Evolutionary conservation across 2,113 vertebrate genomes (phyloP), one percentile per base, ranked within the genome.

Genomic region (Ibidorhyncha struthersii): DNA sequence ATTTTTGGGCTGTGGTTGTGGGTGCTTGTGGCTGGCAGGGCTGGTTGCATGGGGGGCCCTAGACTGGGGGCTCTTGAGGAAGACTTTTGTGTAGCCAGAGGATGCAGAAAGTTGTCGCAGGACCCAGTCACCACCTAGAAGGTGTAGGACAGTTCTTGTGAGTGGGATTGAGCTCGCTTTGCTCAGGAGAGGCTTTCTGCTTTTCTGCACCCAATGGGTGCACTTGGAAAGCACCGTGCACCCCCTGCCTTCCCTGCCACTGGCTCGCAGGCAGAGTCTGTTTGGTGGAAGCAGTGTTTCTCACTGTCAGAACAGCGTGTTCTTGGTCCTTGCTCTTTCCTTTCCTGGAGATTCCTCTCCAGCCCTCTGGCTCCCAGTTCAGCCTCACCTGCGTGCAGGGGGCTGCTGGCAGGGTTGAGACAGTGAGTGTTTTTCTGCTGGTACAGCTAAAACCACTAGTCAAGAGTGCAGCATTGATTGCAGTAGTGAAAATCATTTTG

Each of bases 241-340:
- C 21, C 8, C 40, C 18, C 17, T 19, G 12, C 26, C 26, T 27
- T 41, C 26, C 41, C 63, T 45, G 63, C 41, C 20, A 11, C 41
- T 4, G 13, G 14, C 41, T 34, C 11, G n/a, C 6, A 3, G 29
- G 23, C 34, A 7, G 53, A 18, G 16, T 52, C 15, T 2, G 14
- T 62, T 17, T 3, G 21, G 21, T 16, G 20, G 10, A 26, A 21
- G 32, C 26, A 12, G 45, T 5, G 6, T 36, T 36, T 17, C 55
- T 14, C 2, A 0, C 66, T 43, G 8, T 36, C 2, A 1, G 52
- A 34, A 40, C 9, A 23, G 38, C 3, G 0, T 4, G 14, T 22
- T 38, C 12, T 47, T 10, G 1, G 1, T 12, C 27, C 47, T 9
- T 5, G 5, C 38, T 22, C 30, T 14, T n/a, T 14, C 38, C 30